Evolutionary conservation across 2,888 invertebrate genomes (phyloP).

Genomic region (Cataglyphis cursor): DNA sequence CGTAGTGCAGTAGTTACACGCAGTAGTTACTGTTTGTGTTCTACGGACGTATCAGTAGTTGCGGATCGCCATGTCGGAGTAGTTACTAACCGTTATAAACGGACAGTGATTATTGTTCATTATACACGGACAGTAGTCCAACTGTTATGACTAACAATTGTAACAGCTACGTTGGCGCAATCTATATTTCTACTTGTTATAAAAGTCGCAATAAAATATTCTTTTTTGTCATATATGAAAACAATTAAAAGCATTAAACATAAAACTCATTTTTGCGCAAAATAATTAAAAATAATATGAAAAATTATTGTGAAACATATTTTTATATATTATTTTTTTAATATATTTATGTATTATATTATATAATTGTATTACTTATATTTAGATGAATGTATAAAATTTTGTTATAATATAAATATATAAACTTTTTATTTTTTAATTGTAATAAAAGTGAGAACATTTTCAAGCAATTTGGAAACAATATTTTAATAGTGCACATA

Average conservation of each 20-base stretch:
- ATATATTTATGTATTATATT: not conserved
- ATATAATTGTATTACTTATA: not conserved
- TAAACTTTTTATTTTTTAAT: not conserved
- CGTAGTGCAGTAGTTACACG: constrained; percentile 48
- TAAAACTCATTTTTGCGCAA: not conserved
- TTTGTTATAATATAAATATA: not conserved
- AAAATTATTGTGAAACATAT: not conserved
- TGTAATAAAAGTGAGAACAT: not conserved
- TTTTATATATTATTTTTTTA: not conserved
- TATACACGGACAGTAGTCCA: constrained; percentile 65
- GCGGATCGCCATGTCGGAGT: constrained; percentile 46
- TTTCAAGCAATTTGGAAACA: not conserved
- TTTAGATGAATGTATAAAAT: not conserved
- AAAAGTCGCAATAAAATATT: not conserved
- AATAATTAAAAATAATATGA: constrained; percentile 11
- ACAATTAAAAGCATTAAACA: not conserved
- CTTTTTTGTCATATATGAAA: not conserved
- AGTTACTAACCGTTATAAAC: constrained; percentile 74
- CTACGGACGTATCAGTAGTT: constrained; percentile 46
- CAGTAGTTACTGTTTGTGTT: constrained; percentile 61
- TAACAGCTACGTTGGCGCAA: constrained; percentile 22
- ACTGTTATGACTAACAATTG: constrained; percentile 60
- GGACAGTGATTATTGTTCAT: constrained; percentile 67
- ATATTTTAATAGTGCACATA: not conserved
- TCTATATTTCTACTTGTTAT: constrained; percentile 5